These are phyloP conservation scores for Rallus crepitans DNA, from an alignment of 2,797 vertebrate species.

Conservation along the genomic window DNA sequence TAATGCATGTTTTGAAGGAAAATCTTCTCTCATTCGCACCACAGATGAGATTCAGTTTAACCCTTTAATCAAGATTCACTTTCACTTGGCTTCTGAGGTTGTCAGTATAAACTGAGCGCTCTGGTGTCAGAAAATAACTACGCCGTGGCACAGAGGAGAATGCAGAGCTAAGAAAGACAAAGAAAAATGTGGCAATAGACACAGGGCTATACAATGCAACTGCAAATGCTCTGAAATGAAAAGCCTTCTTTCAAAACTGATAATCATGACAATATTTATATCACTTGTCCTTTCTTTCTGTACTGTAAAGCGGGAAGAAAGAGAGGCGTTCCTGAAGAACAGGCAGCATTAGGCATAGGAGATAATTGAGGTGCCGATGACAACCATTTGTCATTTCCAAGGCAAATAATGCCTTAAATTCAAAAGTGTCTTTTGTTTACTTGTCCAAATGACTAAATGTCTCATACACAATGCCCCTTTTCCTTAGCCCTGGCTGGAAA, in stretches of 20 bases:
- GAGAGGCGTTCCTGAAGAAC: not conserved
- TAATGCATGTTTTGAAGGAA: not conserved
- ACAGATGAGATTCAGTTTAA: not conserved
- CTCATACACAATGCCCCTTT: not conserved
- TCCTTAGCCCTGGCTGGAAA: not conserved
- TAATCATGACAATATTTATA: not conserved
- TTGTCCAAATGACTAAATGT: not conserved
- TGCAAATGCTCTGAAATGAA: not conserved
- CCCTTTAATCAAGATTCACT: not conserved
- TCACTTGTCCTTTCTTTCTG: not conserved
- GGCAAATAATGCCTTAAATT: not conserved
- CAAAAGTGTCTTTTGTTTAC: not conserved
- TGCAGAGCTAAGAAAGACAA: not conserved
- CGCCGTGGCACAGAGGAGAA: not conserved
- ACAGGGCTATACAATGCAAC: not conserved
- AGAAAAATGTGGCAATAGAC: not conserved
- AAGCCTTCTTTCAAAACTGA: not conserved
- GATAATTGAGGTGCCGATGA: not conserved
- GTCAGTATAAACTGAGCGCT: not conserved
- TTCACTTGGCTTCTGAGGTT: not conserved
- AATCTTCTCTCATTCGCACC: not conserved
- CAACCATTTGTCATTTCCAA: not conserved
- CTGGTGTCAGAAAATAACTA: not conserved
- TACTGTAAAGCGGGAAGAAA: not conserved
- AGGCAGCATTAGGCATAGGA: not conserved